Conservation (phyloP, 2,888 invertebrate genomes). For the Chalcis sispes region DNA sequence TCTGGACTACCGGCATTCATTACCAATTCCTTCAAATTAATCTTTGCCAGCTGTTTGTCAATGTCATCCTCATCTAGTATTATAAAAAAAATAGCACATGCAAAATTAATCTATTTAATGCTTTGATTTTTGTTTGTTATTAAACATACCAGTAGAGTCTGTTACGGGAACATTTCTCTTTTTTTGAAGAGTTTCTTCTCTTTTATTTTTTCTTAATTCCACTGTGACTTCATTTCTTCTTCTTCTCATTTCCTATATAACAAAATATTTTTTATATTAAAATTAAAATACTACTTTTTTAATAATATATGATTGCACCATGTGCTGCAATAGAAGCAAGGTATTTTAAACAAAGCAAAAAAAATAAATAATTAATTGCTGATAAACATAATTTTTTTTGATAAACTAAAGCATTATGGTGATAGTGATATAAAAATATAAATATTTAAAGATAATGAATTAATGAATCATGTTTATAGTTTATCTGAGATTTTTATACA, state of each 20-base stretch:
- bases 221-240: slow-evolving; percentile 97
- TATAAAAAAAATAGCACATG: slow-evolving; percentile 33
- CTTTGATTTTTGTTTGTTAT: neutral
- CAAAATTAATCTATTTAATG: neutral
- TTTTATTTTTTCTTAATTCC: slow-evolving; percentile 97
- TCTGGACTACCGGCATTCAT: slow-evolving; percentile 89
- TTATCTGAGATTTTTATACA: slow-evolving; percentile 11
- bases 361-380: neutral
- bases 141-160: slow-evolving; percentile 83
- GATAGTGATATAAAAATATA: slow-evolving; percentile 27
- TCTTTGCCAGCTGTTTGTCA: slow-evolving; percentile 82
- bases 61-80: slow-evolving; percentile 85
- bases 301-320: slow-evolving; percentile 27
- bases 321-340: slow-evolving; percentile 22
- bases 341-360: slow-evolving; percentile 25
- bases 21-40: slow-evolving; percentile 89
- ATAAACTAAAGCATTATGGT: neutral
- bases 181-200: slow-evolving; percentile 97
- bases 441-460: slow-evolving; percentile 16
- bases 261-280: slow-evolving; percentile 19
- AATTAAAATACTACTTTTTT: slow-evolving; percentile 3
- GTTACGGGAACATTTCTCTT: slow-evolving; percentile 94
- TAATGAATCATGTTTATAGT: slow-evolving; percentile 18
- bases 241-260: slow-evolving; percentile 94
- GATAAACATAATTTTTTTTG: neutral